Evolutionary conservation across 2,797 vertebrate species (phyloP).

Genomic region (Dallia pectoralis): DNA sequence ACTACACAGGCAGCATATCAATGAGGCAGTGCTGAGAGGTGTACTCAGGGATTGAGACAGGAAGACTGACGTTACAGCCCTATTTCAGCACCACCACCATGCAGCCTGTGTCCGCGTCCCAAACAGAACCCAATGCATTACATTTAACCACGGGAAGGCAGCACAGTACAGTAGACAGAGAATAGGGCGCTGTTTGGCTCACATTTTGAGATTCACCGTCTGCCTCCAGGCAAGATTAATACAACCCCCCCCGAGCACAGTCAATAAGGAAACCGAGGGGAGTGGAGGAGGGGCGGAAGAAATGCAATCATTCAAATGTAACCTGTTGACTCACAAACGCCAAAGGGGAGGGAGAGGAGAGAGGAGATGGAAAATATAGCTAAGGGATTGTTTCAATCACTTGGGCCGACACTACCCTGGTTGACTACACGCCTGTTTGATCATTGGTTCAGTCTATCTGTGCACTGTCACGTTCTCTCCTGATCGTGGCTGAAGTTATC

Average conservation of each 20-base stretch:
- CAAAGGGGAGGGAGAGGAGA: slow-evolving; percentile 26
- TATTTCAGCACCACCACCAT: slow-evolving; percentile 58
- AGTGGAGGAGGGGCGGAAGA: slow-evolving; percentile 36
- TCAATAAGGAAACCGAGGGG: slow-evolving; percentile 54
- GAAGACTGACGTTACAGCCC: slow-evolving; percentile 47
- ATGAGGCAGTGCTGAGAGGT: slow-evolving; percentile 62
- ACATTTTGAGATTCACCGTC: slow-evolving; percentile 63
- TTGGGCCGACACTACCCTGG: slow-evolving; percentile 50
- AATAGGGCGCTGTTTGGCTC: background rate
- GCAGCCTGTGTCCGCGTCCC: background rate
- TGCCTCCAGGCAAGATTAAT: slow-evolving; percentile 59
- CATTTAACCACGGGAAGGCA: background rate
- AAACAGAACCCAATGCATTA: background rate
- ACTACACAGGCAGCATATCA: slow-evolving; percentile 62
- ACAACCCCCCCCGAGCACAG: slow-evolving; percentile 37
- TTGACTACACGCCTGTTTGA: slow-evolving; percentile 49
- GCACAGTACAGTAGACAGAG: background rate
- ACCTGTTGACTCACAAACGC: slow-evolving; percentile 48
- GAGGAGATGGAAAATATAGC: slow-evolving; percentile 1
- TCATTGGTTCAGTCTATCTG: background rate
- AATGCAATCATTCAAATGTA: slow-evolving; percentile 66
- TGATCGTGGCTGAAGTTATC: slow-evolving; percentile 36
- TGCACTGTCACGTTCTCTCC: slow-evolving; percentile 33
- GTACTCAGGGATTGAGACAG: slow-evolving; percentile 63
- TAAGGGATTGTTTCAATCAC: slow-evolving; percentile 58